A percentile compares a stretch with the other conserved stretches of the same genome.
These are phyloP conservation scores for Coelopa frigida DNA, from an alignment of 1,140 invertebrate species.

Conservation along the genomic window DNA sequence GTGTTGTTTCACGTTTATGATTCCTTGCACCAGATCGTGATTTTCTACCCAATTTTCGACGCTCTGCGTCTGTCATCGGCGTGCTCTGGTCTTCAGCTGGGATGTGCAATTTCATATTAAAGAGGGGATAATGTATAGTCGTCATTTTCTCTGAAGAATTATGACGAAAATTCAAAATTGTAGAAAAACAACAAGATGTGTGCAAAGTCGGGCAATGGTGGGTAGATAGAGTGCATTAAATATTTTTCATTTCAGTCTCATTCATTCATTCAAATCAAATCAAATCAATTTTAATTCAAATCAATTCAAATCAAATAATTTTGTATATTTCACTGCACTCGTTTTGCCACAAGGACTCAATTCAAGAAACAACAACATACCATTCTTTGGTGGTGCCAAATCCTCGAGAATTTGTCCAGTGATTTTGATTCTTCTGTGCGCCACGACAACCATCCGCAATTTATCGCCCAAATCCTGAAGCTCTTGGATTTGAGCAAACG, in stretches of 20 bases:
- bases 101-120: slow-evolving; percentile 44
- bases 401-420: slow-evolving; percentile 70
- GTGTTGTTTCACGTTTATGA: slow-evolving; percentile 14
- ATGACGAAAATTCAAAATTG: slow-evolving; percentile 21
- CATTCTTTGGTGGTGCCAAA: slow-evolving; percentile 44
- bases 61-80: slow-evolving; percentile 11
- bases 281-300: too few species aligned
- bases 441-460: slow-evolving; percentile 87
- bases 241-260: too few species aligned
- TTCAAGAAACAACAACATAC: not conserved
- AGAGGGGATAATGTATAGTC: slow-evolving; percentile 44
- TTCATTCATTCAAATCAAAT: too few species aligned
- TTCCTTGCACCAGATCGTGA: slow-evolving; percentile 3
- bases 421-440: slow-evolving; percentile 80
- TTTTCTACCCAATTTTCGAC: slow-evolving; percentile 23
- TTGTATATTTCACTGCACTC: too few species aligned
- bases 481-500: slow-evolving; percentile 97
- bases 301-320: too few species aligned
- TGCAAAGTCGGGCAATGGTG: too few species aligned
- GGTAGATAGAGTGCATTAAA: too few species aligned
- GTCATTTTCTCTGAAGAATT: slow-evolving; percentile 38
- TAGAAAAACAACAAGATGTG: slow-evolving; percentile 27
- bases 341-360: too few species aligned
- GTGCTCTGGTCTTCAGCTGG: slow-evolving; percentile 44
- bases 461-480: slow-evolving; percentile 92